Evolutionary conservation across 2,888 invertebrate genomes (phyloP).

Genomic region (Thymelicus acteon): DNA sequence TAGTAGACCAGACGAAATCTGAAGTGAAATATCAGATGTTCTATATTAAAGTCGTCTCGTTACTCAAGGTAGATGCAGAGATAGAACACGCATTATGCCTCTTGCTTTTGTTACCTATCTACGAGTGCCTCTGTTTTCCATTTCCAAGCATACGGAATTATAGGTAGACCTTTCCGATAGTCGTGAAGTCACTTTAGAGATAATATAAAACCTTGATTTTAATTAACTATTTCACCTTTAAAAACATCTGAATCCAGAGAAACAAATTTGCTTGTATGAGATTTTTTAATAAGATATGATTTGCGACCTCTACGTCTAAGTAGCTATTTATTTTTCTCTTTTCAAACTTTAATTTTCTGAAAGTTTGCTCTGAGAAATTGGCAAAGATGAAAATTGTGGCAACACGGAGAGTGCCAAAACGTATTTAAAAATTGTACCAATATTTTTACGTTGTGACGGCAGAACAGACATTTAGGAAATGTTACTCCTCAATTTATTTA

Average conservation of each 20-base stretch:
- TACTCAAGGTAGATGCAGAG: constrained; percentile 64
- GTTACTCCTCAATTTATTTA: too few species aligned
- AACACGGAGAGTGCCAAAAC: constrained; percentile 4
- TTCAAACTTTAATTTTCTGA: constrained; percentile 1
- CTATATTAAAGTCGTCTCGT: constrained; percentile 63
- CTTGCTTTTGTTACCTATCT: constrained; percentile 57
- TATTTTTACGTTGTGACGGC: background rate
- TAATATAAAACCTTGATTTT: constrained; percentile 33
- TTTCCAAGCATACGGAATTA: constrained; percentile 46
- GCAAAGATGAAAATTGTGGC: constrained; percentile 8
- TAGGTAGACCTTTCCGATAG: constrained; percentile 19
- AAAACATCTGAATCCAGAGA: background rate
- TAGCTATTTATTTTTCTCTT: background rate
- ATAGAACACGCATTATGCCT: constrained; percentile 65
- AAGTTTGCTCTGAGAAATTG: constrained; percentile 10
- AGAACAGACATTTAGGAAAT: too few species aligned
- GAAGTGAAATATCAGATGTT: constrained; percentile 50
- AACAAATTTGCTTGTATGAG: too few species aligned
- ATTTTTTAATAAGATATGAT: constrained; percentile 3
- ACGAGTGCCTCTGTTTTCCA: constrained; percentile 49
- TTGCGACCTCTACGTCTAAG: background rate
- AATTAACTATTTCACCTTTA: constrained; percentile 25
- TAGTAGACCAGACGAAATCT: constrained; percentile 14
- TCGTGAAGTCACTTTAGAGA: constrained; percentile 4
- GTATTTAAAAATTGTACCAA: background rate